Evolutionary conservation across 2,888 invertebrate species (phyloP).

Genomic region (Ethmia dodecea): DNA sequence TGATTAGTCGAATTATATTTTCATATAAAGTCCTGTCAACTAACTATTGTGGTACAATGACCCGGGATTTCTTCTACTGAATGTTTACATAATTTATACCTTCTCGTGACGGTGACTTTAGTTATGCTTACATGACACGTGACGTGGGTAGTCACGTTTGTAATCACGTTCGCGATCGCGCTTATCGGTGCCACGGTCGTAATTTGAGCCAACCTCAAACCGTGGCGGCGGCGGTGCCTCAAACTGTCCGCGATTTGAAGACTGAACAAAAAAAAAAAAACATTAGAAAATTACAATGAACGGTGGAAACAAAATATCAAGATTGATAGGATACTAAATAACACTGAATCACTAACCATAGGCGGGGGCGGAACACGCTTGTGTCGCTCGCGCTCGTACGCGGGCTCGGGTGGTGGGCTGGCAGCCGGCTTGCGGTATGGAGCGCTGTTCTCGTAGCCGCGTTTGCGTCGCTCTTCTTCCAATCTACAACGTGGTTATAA

Average conservation of each 20-base stretch:
- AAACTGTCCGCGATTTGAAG: constrained; percentile 62
- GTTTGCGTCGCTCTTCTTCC: constrained; percentile 79
- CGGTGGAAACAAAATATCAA: too few relatives aligned
- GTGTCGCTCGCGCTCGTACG: constrained; percentile 64
- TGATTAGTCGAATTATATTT: too few relatives aligned
- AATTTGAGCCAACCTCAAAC: constrained; percentile 65
- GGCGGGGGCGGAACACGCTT: constrained; percentile 41
- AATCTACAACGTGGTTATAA: constrained; percentile 51
- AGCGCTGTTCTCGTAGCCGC: constrained; percentile 64
- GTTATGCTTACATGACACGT: constrained; percentile 56
- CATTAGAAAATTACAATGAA: too few relatives aligned
- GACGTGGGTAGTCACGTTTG: constrained; percentile 63
- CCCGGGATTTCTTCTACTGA: too few relatives aligned
- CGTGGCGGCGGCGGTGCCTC: constrained; percentile 78
- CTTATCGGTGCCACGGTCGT: constrained; percentile 45
- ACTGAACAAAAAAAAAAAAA: constrained; percentile 25
- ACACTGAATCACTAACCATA: constrained; percentile 7
- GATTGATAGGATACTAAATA: neutral
- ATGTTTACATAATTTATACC: too few relatives aligned
- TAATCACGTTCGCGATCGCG: constrained; percentile 64
- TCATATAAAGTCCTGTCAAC: too few relatives aligned
- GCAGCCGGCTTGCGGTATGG: constrained; percentile 57
- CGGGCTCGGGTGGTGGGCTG: constrained; percentile 57
- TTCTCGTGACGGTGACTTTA: too few relatives aligned
- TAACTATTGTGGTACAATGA: too few relatives aligned